Base-by-base conservation (phyloP, 2,888 invertebrate species). In the Acleris emargana region DNA sequence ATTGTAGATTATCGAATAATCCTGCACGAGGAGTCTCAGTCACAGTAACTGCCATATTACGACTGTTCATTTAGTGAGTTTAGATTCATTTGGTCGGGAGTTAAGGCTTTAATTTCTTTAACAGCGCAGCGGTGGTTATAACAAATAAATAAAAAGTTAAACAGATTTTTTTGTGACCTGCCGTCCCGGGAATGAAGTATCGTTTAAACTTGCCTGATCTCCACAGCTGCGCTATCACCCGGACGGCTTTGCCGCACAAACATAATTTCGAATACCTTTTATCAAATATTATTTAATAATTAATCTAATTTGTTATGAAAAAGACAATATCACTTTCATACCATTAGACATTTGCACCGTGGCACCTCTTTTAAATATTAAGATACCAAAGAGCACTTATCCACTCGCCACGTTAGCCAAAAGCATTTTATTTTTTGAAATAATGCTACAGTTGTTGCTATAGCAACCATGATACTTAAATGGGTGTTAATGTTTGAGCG, bases 21-120 rank as follows among this genome's bases (percentile, higher is more conserved):
- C 49, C 50, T 50, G 55, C 22, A 17, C 43, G 49, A 45, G 64
- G 32, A 18, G 70, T 59, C 61, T 66, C 73, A 61, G 75, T 70
- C 75, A 71, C 77, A 67, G 73, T 73, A 73, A 83, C 87, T 85
- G 87, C 84, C 87, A 84, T 81, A 80, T 75, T 76, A 74, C 69
- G 82, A 82, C 79, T 83, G 82, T 78, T 75, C 78, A 69, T 69
- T 73, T 62, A 64, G 59, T 74, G 70, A 67, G 70, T 61, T 62
- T 42, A n/a, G 43, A 17, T 42, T 45, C n/a, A n/a, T 64, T 64
- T 58, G 67, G 47, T 59, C 59, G 58, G 54, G 43, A 38, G 73
- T 60, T 73, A 77, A 78, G 77, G 83, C 82, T 83, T 83, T 83
- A 82, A 81, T 73, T 73, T 71, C 63, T 71, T 67, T 59, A 72